Evolutionary conservation across 2,113 vertebrate genomes (phyloP), one percentile per base, ranked within the genome.

Genomic region (Gyps fulvus): DNA sequence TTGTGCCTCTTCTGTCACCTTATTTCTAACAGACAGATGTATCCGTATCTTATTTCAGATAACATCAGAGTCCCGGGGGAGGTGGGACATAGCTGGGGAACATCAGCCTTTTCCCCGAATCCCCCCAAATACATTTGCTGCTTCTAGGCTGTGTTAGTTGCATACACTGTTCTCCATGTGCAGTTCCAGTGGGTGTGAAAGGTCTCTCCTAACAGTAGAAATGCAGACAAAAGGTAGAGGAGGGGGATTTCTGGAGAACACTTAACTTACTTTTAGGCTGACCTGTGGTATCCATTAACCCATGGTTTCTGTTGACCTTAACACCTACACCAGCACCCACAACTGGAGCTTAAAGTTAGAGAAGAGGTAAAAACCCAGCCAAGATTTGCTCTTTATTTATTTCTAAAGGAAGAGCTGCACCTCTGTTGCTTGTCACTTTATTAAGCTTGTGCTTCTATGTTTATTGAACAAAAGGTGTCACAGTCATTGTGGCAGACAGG

Each of bases 401-500:
- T 58, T 38, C 43, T 11, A 10, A 20, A 14, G 49, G 26, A 26
- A 26, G 43, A 31, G 52, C 58, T 40, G 23, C 31, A 3, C 10
- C 14, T 32, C 40, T 22, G 19, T 19, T 6, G 2, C 6, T 5
- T 5, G 2, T 16, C 26, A 2, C 21, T 16, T 19, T 2, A 3
- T 36, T 29, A 31, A 25, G 31, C 14, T 36, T 9, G 16, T 10
- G 9, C 18, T 5, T 25, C 3, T 15, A 0, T 6, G 19, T 20
- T 31, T 4, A 7, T 9, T 4, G 13, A 20, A 13, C 21, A 4
- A 32, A 6, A 32, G 6, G 6, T 2, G 22, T 11, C 20, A 3
- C 21, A 6, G n/a, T 27, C 15, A 3, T 8, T 5, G 1, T 9
- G 45, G 62, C 16, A 6, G 29, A 18, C 1, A 1, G 2, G 4